Evolutionary conservation across 2,888 invertebrate genomes (phyloP), one percentile per base, ranked within the genome.

Genomic region (Argynnis bischoffii): DNA sequence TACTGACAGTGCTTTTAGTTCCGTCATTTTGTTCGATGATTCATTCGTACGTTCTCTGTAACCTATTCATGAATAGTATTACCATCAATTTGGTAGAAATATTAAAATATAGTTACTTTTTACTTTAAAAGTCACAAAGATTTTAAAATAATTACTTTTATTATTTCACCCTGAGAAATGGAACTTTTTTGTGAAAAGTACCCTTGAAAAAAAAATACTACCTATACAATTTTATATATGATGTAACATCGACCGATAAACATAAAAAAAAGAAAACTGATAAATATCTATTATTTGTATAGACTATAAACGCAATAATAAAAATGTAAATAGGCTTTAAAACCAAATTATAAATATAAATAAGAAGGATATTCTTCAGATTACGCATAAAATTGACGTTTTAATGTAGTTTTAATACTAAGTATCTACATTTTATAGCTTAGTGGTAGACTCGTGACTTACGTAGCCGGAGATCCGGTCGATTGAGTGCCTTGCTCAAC

Each of bases 401-500:
- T 41, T 18, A 41, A 48, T 16, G 31, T 31, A 11, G 26, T 59
- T 59, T 48, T 59, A 31, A 26, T 41, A 41, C 11, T 41, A 41
- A 3, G 35, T 41, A 41, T 11, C 8, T 41, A 48, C 48, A 55
- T 48, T 66, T 16, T 50, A 55, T 15, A 60, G 18, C 5, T 16
- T 55, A 48, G 41, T 54, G 51, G 26, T 60, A 47, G 41, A 60
- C 54, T 60, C 66, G 66, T 66, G 66, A 66, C 66, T 66, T 54
- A 54, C 31, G 59, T 59, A 70, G 71, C 73, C 75, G 71, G 75
- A 78, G 81, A 86, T 84, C 80, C 74, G 75, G 72, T 71, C 73
- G 72, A 74, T 70, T 72, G 73, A 67, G 60, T 66, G 69, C 71
- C 70, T 69, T 73, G 72, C 74, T 74, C 69, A 72, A 71, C 67